Evolutionary conservation across 2,888 invertebrate species (phyloP), one percentile per base, ranked within the genome.

Genomic region (Thecocarcelia acutangulata): DNA sequence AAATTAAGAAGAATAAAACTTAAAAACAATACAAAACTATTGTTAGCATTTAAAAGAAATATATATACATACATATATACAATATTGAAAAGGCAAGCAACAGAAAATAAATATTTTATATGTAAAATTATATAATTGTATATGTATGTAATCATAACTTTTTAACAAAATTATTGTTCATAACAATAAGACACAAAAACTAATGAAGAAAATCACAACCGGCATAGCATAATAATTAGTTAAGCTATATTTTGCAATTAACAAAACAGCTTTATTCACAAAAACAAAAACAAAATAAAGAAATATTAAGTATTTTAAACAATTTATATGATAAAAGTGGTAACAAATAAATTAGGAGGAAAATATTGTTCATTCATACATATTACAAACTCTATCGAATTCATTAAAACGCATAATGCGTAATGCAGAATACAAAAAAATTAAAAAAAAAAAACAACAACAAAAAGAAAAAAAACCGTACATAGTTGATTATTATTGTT

Each of bases 41-140:
- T 82, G 82, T 82, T 74, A 74, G 82, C 82, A 82, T 82, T 82
- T 77, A 80, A n/a, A 70, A 74, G 8, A 66, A 72, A 40, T 59
- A 37, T 63, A 52, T 21, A 46, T 6, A 61, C 8, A 33, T 9
- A 33, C 8, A 33, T 33, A 8, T 33, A 33, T 33, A 33, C 33
- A 33, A 33, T 33, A 8, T 33, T 33, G 33, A 50, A 58, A 40
- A 56, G 70, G 6, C 37, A 52, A 54, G 11, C 17, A 66, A 73
- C 37, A 61, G 17, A 69, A 64, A 73, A 64, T 66, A 64, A 74
- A 70, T 69, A 83, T 77, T 75, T 83, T 83, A 72, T 83, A 77
- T 69, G 69, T 82, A 66, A 70, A 64, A 68, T 56, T 69, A 68
- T 73, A 15, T 74, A 70, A 78, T 69, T 74, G 74, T 85, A 77